phyloP scores from a whole-genome alignment of 2,797 vertebrate species.

The Echiichthys vipera region DNA sequence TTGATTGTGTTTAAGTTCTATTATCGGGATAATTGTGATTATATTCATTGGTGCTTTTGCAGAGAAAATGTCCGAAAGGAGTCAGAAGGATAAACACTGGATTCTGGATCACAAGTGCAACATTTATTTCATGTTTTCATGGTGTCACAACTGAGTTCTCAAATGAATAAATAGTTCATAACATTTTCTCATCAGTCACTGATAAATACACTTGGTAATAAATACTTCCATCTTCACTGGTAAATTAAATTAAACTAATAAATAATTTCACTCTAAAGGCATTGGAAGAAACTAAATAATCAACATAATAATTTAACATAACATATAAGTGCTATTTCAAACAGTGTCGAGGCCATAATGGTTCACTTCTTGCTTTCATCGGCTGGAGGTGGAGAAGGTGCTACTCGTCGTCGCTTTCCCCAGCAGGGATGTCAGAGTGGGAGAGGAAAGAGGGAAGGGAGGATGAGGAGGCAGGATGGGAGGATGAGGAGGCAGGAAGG shows the following conservation, averaged over 20 bases:
- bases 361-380: neutral
- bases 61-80: neutral
- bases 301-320: slow-evolving; percentile 3
- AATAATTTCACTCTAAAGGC: slow-evolving; percentile 8
- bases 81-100: neutral
- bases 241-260: slow-evolving; percentile 37
- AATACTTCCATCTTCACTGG: slow-evolving; percentile 4
- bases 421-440: neutral
- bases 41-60: too few species aligned
- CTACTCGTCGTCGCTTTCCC: neutral
- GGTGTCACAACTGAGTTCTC: slow-evolving; percentile 7
- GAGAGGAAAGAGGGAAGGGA: too few species aligned
- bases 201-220: slow-evolving; percentile 33
- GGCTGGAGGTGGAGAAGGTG: neutral
- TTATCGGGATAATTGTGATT: too few species aligned
- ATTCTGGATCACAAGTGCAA: neutral
- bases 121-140: slow-evolving; percentile 28
- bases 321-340: neutral
- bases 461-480: neutral
- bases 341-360: neutral
- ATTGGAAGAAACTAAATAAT: slow-evolving; percentile 32
- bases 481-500: neutral
- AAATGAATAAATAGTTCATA: slow-evolving; percentile 39
- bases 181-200: neutral
- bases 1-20: too few species aligned